phyloP scores from a whole-genome alignment of 2,888 invertebrate species.

The Villa cingulata region DNA sequence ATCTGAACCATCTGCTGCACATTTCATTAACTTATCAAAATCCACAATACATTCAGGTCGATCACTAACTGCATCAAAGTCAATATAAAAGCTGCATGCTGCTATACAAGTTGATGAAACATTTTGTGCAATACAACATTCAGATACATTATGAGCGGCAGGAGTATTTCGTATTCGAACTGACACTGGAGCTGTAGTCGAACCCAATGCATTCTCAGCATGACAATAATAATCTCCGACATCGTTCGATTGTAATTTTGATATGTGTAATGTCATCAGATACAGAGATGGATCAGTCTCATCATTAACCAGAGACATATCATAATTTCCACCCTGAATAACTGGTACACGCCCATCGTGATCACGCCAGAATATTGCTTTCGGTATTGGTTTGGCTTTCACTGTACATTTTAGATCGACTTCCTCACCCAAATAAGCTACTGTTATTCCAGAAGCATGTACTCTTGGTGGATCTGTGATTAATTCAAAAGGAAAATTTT shows the following conservation, averaged over 20 bases:
- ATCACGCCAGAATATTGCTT: constrained; percentile 70
- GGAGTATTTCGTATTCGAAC: constrained; percentile 52
- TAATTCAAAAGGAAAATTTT: background rate
- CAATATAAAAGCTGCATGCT: constrained; percentile 71
- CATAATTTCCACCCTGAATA: constrained; percentile 62
- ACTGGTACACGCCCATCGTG: constrained; percentile 59
- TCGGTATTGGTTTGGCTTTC: constrained; percentile 64
- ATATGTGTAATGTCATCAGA: constrained; percentile 56
- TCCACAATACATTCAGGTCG: constrained; percentile 68
- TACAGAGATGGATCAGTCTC: constrained; percentile 54
- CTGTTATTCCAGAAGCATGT: constrained; percentile 62
- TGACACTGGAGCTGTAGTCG: constrained; percentile 55
- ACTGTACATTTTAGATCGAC: constrained; percentile 66
- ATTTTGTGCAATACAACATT: constrained; percentile 69
- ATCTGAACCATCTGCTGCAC: constrained; percentile 69
- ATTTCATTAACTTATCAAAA: constrained; percentile 74
- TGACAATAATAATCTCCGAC: constrained; percentile 74
- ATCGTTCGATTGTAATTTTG: constrained; percentile 53
- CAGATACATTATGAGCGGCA: constrained; percentile 55
- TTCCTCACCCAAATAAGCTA: constrained; percentile 61
- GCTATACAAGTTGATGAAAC: constrained; percentile 66
- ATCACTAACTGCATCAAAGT: constrained; percentile 70
- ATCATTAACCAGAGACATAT: constrained; percentile 45
- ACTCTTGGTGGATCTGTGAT: constrained; percentile 59
- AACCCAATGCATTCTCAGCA: constrained; percentile 71